Conservation (phyloP, 2,113 vertebrate genomes). For the Merops nubicus region DNA sequence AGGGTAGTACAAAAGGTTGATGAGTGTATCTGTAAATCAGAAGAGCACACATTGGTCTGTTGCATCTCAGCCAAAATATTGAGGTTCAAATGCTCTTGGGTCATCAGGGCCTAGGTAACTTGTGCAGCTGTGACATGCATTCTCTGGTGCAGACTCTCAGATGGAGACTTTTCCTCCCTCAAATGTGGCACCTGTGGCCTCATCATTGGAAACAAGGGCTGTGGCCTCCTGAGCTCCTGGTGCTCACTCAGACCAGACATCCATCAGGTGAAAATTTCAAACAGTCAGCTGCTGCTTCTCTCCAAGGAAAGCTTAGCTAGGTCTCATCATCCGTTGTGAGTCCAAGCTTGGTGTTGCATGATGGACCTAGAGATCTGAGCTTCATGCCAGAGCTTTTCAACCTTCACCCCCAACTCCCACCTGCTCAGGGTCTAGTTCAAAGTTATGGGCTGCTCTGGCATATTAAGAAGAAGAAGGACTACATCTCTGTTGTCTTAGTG, state of each 20-base stretch:
- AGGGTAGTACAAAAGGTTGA: background rate
- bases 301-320: background rate
- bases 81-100: background rate
- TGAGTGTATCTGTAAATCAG: background rate
- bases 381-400: background rate
- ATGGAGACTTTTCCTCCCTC: too few species aligned
- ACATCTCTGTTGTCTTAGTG: background rate
- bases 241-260: background rate
- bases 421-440: background rate
- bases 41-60: background rate
- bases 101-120: background rate
- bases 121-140: background rate
- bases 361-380: background rate
- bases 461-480: background rate
- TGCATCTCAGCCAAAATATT: background rate
- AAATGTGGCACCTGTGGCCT: rapidly evolving
- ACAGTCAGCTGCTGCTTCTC: background rate
- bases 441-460: background rate
- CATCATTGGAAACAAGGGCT: background rate
- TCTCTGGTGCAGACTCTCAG: background rate
- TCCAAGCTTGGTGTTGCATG: background rate
- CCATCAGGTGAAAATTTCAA: background rate
- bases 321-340: background rate
- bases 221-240: background rate
- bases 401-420: background rate